phyloP scores from a whole-genome alignment of 2,797 vertebrate genomes.

The Pseudomugil tenellus region DNA sequence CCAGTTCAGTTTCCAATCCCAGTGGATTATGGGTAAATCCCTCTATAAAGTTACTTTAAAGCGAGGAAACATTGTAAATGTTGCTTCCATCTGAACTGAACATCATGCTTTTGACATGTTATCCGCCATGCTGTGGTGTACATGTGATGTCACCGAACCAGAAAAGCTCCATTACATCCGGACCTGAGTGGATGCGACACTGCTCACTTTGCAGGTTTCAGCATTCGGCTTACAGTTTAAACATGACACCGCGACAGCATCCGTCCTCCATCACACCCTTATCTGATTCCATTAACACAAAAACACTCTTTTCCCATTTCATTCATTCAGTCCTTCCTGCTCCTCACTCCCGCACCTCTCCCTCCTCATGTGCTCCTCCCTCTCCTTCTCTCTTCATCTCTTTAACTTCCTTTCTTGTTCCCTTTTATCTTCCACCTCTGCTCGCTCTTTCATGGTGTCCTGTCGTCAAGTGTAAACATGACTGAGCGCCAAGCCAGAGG shows the following conservation, averaged over 20 bases:
- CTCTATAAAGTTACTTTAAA: no score
- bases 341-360: conserved; percentile 8
- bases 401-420: conserved; percentile 59
- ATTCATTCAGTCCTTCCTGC: conserved; percentile 31
- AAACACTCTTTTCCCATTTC: conserved; percentile 43
- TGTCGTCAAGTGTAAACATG: conserved; percentile 72
- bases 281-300: conserved; percentile 55
- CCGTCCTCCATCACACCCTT: conserved; percentile 37
- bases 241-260: conserved; percentile 22
- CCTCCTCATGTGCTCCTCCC: background rate
- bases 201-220: conserved; percentile 1
- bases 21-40: no score
- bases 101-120: no score
- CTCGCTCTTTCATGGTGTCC: conserved; percentile 64
- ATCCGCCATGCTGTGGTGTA: no score
- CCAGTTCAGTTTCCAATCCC: no score
- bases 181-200: no score
- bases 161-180: no score
- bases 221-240: conserved; percentile 26
- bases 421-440: conserved; percentile 68
- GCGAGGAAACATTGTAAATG: no score
- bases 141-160: no score
- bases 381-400: conserved; percentile 23
- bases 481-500: conserved; percentile 62
- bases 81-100: no score